Conservation (phyloP, 2,888 invertebrate genomes). For the Petrolisthes manimaculis region DNA sequence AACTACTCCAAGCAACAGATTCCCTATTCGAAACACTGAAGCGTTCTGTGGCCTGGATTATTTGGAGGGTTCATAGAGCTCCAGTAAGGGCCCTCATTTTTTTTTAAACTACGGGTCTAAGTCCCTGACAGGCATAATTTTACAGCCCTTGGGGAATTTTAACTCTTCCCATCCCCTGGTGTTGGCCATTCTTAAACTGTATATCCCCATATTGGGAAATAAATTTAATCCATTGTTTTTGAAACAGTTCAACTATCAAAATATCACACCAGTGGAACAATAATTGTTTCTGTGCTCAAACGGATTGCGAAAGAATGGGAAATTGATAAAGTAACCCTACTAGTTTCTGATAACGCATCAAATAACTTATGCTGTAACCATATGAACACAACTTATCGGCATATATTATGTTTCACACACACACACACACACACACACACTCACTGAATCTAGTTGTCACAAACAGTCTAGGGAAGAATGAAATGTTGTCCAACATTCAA, state of each 20-base stretch:
- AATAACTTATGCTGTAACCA: background rate
- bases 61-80: too few species aligned
- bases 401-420: conserved; percentile 13
- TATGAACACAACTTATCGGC: background rate
- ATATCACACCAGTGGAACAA: conserved; percentile 2
- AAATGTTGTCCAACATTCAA: background rate
- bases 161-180: too few species aligned
- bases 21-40: too few species aligned
- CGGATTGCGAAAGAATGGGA: conserved; percentile 21
- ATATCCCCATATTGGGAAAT: background rate
- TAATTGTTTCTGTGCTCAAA: conserved; percentile 12
- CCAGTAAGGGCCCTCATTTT: too few species aligned
- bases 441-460: conserved; percentile 9
- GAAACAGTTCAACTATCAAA: conserved; percentile 17
- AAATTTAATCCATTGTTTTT: background rate
- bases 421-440: conserved; percentile 10
- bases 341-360: background rate
- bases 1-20: too few species aligned
- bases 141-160: too few species aligned
- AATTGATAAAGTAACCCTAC: background rate
- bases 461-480: conserved; percentile 3
- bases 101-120: too few species aligned
- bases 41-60: too few species aligned
- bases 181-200: background rate
- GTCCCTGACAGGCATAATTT: too few species aligned